Conservation (phyloP, 2,113 vertebrate genomes). For the Eidolon helvum region DNA sequence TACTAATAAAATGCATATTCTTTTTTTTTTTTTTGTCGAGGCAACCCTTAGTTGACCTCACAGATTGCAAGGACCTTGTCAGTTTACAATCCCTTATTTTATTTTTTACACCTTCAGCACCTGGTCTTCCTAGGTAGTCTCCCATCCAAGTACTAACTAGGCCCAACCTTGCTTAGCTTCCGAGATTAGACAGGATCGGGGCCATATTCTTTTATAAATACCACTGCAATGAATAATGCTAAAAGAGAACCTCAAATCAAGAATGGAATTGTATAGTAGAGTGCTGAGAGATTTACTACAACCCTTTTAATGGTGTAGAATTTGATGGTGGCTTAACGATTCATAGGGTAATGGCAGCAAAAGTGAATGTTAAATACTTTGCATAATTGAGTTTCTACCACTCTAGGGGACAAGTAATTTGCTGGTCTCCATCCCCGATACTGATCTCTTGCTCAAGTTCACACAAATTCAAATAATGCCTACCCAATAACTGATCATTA, state of each 20-base stretch:
- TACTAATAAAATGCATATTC: constrained; percentile 42
- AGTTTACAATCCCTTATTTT: too few relatives aligned
- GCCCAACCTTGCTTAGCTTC: too few relatives aligned
- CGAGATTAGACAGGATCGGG: too few relatives aligned
- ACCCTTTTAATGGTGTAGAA: background rate
- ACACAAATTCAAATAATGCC: background rate
- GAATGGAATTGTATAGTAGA: constrained; percentile 27
- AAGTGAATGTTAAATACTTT: background rate
- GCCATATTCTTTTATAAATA: background rate
- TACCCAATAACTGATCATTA: background rate
- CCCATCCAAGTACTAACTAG: too few relatives aligned
- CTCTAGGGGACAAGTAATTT: background rate
- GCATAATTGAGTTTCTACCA: background rate
- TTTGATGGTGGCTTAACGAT: background rate
- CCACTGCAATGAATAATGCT: background rate
- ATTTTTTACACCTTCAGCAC: too few relatives aligned
- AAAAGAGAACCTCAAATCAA: constrained; percentile 59
- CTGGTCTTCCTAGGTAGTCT: too few relatives aligned
- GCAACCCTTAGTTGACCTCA: too few relatives aligned
- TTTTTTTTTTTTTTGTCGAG: background rate
- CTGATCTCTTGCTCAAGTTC: background rate
- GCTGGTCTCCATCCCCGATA: background rate
- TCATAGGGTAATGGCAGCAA: background rate
- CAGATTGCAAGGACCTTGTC: too few relatives aligned
- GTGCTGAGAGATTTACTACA: background rate